These are phyloP conservation scores for Drosophila neotestacea DNA, from an alignment of 2,888 invertebrate species.

Conservation along the genomic window DNA sequence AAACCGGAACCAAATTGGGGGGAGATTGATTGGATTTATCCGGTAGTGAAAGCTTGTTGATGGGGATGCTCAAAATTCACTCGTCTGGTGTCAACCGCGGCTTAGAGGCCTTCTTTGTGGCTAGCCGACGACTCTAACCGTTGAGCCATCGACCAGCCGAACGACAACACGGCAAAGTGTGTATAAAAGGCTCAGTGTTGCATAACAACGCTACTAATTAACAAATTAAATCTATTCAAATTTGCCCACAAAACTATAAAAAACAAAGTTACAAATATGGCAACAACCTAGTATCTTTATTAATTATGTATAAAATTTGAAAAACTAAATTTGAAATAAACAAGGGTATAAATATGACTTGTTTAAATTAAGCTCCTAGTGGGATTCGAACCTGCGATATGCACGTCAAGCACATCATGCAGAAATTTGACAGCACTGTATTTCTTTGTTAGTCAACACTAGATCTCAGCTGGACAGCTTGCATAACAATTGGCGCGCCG, in stretches of 20 bases:
- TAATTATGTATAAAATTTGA: not conserved
- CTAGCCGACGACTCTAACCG: not conserved
- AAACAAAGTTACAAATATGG: constrained; percentile 6
- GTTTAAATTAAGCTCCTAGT: too few species aligned
- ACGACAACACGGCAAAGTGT: not conserved
- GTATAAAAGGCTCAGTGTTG: constrained; percentile 8
- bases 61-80: too few species aligned
- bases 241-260: constrained; percentile 4
- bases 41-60: too few species aligned
- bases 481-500: constrained; percentile 5
- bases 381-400: not conserved
- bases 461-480: not conserved
- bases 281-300: constrained; percentile 2
- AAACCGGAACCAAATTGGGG: too few species aligned
- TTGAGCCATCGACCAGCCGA: not conserved
- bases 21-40: too few species aligned
- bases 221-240: constrained; percentile 12
- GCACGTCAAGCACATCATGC: too few species aligned
- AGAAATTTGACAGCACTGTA: not conserved
- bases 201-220: not conserved
- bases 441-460: not conserved
- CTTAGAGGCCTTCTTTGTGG: not conserved
- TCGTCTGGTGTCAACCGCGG: too few species aligned
- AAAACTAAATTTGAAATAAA: not conserved
- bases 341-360: not conserved